Evolutionary conservation across 2,797 vertebrate genomes (phyloP), one percentile per base, ranked within the genome.

Genomic region (Muscicapa comitata): DNA sequence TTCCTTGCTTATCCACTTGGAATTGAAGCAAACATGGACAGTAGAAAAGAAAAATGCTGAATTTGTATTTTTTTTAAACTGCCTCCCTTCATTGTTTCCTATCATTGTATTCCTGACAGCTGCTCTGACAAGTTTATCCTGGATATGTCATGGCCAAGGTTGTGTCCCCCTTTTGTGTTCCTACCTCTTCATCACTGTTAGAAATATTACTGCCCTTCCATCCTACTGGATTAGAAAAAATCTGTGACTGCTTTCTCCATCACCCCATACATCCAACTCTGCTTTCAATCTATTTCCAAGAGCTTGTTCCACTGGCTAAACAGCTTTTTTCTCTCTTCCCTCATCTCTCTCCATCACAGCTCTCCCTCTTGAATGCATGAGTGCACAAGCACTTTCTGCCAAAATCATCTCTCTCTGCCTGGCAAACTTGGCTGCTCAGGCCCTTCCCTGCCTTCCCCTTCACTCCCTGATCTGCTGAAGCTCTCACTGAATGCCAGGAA

Each of bases 251-350:
- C 75, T 89, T 89, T 95, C 53, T 91, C 47, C 81, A 86, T 89
- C 87, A 91, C 54, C 26, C 43, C 54, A 83, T 38, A 43, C 61
- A 68, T 72, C 28, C 67, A 87, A 8, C 43, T 74, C 31, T 76
- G 20, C 59, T 91, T 51, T 93, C 78, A 93, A 68, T 26, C 47
- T 77, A 2, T 89, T 92, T 95, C 55, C 89, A 96, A 91, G 86
- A 25, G 47, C 43, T 65, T 66, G 40, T 86, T 54, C 74, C 63
- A 65, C 80, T 75, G 65, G 43, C 58, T 86, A 25, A 79, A 85
- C 29, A 72, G 59, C 13, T 87, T 85, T 89, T 65, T 50, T 29
- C n/a, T 47, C 40, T 54, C 42, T 76, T 58, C 11, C 37, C 9
- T 85, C 74, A 29, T 71, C 38, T n/a, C 31, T 83, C 48, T 35